Evolutionary conservation across 1,140 invertebrate species (phyloP).

Genomic region (Drosophila nebulosa): DNA sequence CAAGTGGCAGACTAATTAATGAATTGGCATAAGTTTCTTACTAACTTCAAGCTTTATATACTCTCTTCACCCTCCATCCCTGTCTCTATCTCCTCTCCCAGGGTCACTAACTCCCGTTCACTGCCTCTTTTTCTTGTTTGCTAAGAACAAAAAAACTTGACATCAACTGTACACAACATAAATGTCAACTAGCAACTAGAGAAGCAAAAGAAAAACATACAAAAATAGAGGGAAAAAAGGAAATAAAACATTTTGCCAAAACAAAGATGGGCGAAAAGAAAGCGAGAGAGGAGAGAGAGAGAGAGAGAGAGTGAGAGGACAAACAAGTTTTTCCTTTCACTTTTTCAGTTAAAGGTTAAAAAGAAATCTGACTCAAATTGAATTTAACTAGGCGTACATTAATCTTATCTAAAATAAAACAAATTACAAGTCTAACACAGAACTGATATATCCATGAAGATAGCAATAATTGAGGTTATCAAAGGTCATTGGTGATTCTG

Average conservation of each 20-base stretch:
- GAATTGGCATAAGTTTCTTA: slow-evolving; percentile 74
- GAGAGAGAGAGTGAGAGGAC: neutral
- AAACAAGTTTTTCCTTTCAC: neutral
- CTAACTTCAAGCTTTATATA: slow-evolving; percentile 17
- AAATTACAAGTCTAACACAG: neutral
- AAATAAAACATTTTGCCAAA: slow-evolving; percentile 15
- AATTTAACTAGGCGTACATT: neutral
- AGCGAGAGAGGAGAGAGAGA: neutral
- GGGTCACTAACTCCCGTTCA: too few relatives aligned
- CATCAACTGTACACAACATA: slow-evolving; percentile 27
- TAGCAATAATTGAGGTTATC: too few relatives aligned
- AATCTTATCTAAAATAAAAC: neutral
- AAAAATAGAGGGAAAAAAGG: neutral
- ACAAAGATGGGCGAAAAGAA: neutral
- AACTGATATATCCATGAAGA: neutral
- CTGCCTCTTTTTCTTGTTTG: slow-evolving; percentile 7
- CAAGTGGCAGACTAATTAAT: slow-evolving; percentile 74
- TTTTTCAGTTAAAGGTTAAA: neutral
- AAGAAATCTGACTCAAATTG: neutral
- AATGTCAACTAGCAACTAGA: slow-evolving; percentile 31
- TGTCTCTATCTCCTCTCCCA: neutral
- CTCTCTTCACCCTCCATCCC: neutral
- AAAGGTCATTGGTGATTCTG: too few relatives aligned
- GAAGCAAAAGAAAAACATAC: neutral
- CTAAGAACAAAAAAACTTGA: slow-evolving; percentile 4